These are phyloP conservation scores for Hyppa rectilinea DNA, from an alignment of 2,888 invertebrate species.

Conservation along the genomic window DNA sequence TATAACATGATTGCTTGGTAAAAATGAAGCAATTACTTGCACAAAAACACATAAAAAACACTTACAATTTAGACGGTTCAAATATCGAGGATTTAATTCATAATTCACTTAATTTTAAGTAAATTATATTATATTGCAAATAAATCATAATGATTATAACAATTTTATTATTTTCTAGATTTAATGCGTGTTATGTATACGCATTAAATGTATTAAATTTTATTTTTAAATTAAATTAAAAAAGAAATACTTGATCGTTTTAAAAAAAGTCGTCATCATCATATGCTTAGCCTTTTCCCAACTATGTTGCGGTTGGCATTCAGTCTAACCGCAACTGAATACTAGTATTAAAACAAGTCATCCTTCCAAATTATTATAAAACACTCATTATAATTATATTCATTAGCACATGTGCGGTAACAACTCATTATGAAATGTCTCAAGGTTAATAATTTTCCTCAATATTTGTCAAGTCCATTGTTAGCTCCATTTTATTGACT, in stretches of 20 bases:
- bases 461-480: conserved; percentile 28
- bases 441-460: conserved; percentile 61
- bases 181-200: no score
- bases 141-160: no score
- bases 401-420: conserved; percentile 23
- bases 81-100: neutral
- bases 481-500: conserved; percentile 17
- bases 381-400: conserved; percentile 8
- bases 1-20: neutral
- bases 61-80: neutral
- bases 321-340: no score
- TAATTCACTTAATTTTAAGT: neutral
- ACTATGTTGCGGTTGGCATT: no score
- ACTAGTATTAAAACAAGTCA: no score
- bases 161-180: neutral
- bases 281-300: no score
- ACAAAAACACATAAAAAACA: neutral
- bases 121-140: no score
- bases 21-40: neutral
- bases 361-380: neutral
- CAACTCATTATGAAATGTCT: conserved; percentile 53
- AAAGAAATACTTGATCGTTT: neutral
- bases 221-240: no score
- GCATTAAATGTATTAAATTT: no score
- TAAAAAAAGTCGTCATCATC: no score